A percentile compares a stretch with the other conserved stretches of the same genome.
Evolutionary conservation across 2,113 vertebrate species (phyloP).

Genomic region (Silurus asotus): DNA sequence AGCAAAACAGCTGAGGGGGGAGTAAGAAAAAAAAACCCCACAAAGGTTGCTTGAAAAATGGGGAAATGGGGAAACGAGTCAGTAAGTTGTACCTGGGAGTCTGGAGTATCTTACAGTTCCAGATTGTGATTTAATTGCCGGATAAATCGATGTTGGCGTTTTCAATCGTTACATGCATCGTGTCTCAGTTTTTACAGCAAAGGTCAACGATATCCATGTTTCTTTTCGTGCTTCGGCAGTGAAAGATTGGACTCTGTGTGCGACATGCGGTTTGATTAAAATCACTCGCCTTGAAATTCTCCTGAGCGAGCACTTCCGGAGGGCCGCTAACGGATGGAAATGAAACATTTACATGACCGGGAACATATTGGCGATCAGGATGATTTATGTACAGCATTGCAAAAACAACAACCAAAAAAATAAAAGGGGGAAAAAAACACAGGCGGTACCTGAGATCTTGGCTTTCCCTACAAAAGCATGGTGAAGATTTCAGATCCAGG

Average conservation of each 20-base stretch:
- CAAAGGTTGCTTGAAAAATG: not conserved
- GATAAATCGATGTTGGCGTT: conserved; percentile 35
- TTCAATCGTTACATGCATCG: not conserved
- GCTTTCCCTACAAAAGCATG: not conserved
- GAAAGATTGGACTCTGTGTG: conserved; percentile 1
- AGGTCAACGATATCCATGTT: conserved; percentile 6
- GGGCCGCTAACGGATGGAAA: not conserved
- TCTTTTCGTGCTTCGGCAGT: not conserved
- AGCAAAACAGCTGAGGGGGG: not conserved
- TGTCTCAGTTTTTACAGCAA: not conserved
- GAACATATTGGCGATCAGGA: conserved; percentile 21
- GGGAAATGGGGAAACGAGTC: not conserved
- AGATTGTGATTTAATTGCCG: conserved; percentile 26
- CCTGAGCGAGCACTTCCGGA: conserved; percentile 12
- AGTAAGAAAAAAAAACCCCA: not conserved
- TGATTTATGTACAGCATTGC: conserved; percentile 24
- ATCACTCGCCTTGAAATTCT: conserved; percentile 30
- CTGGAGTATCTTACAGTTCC: conserved; percentile 1
- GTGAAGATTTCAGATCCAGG: conserved; percentile 19
- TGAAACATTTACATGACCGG: conserved; percentile 7
- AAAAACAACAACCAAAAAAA: not conserved
- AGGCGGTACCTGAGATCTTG: conserved; percentile 9
- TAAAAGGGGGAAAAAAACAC: not conserved
- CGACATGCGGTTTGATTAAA: conserved; percentile 28
- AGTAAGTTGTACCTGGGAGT: conserved; percentile 27